Base-by-base conservation (phyloP, 2,888 invertebrate species). In the Bembecia ichneumoniformis region DNA sequence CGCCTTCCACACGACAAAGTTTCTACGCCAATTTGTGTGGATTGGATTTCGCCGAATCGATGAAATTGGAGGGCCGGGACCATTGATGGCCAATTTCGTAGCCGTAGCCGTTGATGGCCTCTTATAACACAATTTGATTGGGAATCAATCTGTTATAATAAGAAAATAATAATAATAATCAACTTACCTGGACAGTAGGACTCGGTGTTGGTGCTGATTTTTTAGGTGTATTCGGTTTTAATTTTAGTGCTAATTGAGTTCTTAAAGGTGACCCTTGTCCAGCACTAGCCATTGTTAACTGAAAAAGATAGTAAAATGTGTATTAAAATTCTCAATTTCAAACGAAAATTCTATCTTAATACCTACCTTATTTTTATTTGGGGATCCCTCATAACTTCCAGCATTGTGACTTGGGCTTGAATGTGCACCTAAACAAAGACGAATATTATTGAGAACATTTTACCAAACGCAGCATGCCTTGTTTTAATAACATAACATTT, bases 261-360 rank as follows among this genome's bases (percentile, higher is more conserved):
- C 94, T 88, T 49, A 93, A 81, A 3, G 94, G 94, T 11, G 93
- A 93, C 28, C 93, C 93, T 71, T 93, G 92, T 35, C 93, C 92
- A 52, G 90, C 90, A 64, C 88, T 87, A 13, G 89, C 80, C 74
- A 88, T 78, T 49, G 80, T 68, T 51, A 86, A 64, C 87, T 87
- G 63, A 64, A 74, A 76, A 55, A 55, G 2, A 28, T 28, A 28
- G 9, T 28, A 28, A 9, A 9, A 50, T 59, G 48, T n/a, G 51
- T 48, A 47, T 49, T 17, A 44, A 50, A 16, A 28, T 28, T 28
- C 9, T 4, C 2, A 1, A 45, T 16, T 49, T 49, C 48, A 15
- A 43, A 47, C 28, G 43, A 10, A 47, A 20, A 20, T 7, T 7
- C 20, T 1, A 7, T 20, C 9, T 9, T 28, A 28, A 28, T 28